These are phyloP conservation scores for Glossophaga mutica DNA, from an alignment of 2,797 vertebrate species.

Conservation along the genomic window DNA sequence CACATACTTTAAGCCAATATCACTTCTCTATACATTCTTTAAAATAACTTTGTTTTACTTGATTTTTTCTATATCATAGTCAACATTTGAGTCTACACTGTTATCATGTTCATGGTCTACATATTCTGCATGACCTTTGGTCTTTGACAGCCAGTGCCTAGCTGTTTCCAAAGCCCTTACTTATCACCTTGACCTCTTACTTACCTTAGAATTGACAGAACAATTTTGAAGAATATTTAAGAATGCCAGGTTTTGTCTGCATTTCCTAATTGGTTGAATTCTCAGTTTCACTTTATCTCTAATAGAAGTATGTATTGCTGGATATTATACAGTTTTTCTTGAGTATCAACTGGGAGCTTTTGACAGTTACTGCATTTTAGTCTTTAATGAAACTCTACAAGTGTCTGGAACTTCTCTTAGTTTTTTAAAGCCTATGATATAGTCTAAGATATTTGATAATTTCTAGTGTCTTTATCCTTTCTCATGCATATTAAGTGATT, in stretches of 20 bases:
- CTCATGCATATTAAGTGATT: background rate
- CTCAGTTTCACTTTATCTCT: slow-evolving; percentile 21
- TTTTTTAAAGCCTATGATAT: background rate
- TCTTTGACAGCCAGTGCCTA: background rate
- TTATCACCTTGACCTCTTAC: background rate
- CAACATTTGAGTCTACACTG: background rate
- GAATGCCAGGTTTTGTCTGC: background rate
- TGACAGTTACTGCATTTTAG: background rate
- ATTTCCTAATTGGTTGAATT: slow-evolving; percentile 21
- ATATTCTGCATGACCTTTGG: background rate
- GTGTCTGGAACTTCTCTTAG: background rate
- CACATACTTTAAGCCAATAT: background rate
- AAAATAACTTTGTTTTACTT: background rate
- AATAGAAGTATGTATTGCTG: background rate
- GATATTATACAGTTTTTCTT: slow-evolving; percentile 35
- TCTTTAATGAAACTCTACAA: background rate
- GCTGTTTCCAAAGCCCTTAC: background rate
- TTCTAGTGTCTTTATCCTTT: background rate
- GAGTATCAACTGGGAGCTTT: background rate
- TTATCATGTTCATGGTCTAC: background rate
- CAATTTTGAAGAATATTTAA: background rate
- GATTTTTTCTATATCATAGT: background rate
- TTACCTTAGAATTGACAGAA: background rate
- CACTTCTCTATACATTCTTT: background rate
- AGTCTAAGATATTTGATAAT: background rate